Percentiles rank a stretch among this genome's conserved stretches.
phyloP scores from a whole-genome alignment of 2,797 vertebrate genomes.

The Danio tinwini region DNA sequence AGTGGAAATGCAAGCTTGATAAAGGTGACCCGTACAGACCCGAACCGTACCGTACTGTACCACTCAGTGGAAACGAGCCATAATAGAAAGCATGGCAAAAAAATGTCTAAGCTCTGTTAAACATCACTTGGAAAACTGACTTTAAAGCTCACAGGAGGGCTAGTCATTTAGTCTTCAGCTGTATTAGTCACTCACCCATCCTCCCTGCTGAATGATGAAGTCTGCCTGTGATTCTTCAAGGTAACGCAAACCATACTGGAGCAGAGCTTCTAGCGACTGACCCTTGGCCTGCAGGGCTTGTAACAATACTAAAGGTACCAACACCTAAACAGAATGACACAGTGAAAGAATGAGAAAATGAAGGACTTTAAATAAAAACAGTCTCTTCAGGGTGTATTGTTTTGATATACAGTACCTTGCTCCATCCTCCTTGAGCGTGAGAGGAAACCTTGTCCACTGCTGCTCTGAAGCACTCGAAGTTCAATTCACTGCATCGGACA shows the following conservation, averaged over 20 bases:
- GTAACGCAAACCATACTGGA: slow-evolving; percentile 84
- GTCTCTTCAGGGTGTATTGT: too few species aligned
- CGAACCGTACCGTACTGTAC: too few species aligned
- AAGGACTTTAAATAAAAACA: not conserved
- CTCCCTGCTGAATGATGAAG: slow-evolving; percentile 90
- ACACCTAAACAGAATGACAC: slow-evolving; percentile 74
- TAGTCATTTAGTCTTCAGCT: too few species aligned
- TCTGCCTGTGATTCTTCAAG: slow-evolving; percentile 86
- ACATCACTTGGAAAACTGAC: too few species aligned
- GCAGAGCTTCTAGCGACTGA: slow-evolving; percentile 76
- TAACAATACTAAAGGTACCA: slow-evolving; percentile 90
- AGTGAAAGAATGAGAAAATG: not conserved
- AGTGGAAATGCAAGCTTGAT: too few species aligned
- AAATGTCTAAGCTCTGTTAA: too few species aligned
- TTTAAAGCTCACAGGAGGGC: too few species aligned
- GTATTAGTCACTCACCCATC: slow-evolving; percentile 87
- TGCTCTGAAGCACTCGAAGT: slow-evolving; percentile 85
- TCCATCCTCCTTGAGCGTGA: slow-evolving; percentile 87
- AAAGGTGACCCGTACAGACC: too few species aligned
- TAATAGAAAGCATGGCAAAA: too few species aligned
- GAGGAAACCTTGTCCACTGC: slow-evolving; percentile 75
- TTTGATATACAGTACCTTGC: slow-evolving; percentile 83
- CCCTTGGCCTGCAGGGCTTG: slow-evolving; percentile 82
- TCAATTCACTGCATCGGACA: slow-evolving; percentile 83
- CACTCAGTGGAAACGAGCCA: too few species aligned